Conservation (phyloP, 2,797 vertebrate genomes). For the Anguilla obscura region DNA sequence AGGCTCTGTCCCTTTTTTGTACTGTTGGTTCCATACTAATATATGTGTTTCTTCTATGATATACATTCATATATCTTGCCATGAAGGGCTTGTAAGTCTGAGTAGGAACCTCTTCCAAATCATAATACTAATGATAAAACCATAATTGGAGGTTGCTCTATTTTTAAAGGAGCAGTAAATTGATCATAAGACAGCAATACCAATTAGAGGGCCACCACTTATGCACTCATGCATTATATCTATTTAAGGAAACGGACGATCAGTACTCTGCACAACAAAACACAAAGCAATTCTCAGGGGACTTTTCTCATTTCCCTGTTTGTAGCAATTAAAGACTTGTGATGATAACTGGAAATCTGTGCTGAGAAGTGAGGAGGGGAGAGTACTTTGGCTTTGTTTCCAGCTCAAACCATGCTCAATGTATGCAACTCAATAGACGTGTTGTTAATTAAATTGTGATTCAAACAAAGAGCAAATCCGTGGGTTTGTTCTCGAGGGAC, state of each 20-base stretch:
- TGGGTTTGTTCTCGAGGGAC: conserved; percentile 53
- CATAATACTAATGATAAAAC: conserved; percentile 51
- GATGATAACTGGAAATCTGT: conserved; percentile 68
- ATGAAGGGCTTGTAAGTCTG: neutral
- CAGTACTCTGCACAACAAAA: conserved; percentile 56
- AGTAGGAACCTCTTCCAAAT: neutral
- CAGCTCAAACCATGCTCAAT: conserved; percentile 30
- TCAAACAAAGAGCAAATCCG: conserved; percentile 59
- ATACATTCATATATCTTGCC: neutral
- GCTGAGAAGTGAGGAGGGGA: conserved; percentile 49
- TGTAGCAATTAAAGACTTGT: conserved; percentile 69
- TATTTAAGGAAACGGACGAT: conserved; percentile 63
- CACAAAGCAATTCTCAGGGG: conserved; percentile 59
- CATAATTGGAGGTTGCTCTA: conserved; percentile 62
- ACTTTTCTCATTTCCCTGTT: conserved; percentile 61
- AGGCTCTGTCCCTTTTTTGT: neutral
- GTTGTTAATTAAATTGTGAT: conserved; percentile 40
- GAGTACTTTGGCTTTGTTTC: conserved; percentile 62
- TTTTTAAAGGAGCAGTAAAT: conserved; percentile 61
- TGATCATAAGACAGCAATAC: conserved; percentile 64
- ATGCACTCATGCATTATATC: conserved; percentile 61
- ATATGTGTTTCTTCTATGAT: neutral
- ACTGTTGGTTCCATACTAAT: neutral
- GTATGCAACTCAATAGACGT: conserved; percentile 44
- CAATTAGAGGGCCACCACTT: conserved; percentile 70